Conservation (phyloP, 1,140 invertebrate genomes). For the Papilio glaucus region DNA sequence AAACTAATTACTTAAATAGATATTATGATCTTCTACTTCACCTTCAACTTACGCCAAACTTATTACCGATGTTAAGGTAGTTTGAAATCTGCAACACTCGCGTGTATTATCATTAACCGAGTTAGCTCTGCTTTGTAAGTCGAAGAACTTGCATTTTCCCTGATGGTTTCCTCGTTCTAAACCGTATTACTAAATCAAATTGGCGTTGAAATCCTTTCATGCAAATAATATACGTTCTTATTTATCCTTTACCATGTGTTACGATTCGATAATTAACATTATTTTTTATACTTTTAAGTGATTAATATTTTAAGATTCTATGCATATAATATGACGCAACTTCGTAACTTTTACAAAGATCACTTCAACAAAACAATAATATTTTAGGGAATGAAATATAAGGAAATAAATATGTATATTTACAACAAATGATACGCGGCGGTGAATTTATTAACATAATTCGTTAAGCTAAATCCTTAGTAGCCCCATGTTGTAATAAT, state of each 20-base stretch:
- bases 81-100: constrained; percentile 30
- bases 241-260: not conserved
- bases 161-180: constrained; percentile 16
- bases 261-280: not conserved
- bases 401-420: constrained; percentile 12
- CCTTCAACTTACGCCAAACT: constrained; percentile 12
- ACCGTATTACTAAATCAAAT: constrained; percentile 21
- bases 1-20: constrained; percentile 3
- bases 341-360: no score
- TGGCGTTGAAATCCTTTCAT: not conserved
- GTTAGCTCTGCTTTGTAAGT: constrained; percentile 21
- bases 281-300: no score
- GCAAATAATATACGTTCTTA: not conserved
- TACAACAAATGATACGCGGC: not conserved
- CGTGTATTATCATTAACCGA: constrained; percentile 28
- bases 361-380: no score
- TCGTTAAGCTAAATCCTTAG: constrained; percentile 9
- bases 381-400: not conserved
- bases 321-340: no score
- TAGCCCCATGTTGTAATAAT: constrained; percentile 13
- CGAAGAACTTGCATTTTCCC: constrained; percentile 34
- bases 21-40: constrained; percentile 11
- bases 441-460: constrained; percentile 20
- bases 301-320: no score
- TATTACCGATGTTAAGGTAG: constrained; percentile 27